phyloP scores from a whole-genome alignment of 2,888 invertebrate genomes.

The Autographa gamma region DNA sequence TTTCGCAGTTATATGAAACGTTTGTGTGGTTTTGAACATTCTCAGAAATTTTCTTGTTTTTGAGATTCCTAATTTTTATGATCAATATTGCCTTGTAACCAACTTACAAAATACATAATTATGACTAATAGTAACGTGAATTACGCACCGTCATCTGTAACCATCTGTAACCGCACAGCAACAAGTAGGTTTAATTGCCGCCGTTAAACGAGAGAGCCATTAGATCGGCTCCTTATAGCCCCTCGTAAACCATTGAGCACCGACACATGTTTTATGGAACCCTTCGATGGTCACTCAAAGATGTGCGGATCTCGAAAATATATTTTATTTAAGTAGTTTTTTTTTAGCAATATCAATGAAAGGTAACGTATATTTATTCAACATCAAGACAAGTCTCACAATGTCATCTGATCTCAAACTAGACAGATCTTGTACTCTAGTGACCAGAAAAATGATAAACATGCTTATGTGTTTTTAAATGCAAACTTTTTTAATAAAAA shows the following conservation, averaged over 20 bases:
- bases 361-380: too few relatives aligned
- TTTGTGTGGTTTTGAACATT: too few relatives aligned
- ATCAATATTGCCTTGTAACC: too few relatives aligned
- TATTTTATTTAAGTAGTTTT: neutral
- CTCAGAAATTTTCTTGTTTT: too few relatives aligned
- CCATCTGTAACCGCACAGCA: conserved; percentile 12
- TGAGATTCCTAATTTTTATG: too few relatives aligned
- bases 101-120: too few relatives aligned
- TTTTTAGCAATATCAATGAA: neutral
- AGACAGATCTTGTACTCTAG: too few relatives aligned
- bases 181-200: conserved; percentile 36
- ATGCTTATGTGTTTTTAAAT: too few relatives aligned
- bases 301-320: neutral
- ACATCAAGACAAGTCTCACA: neutral
- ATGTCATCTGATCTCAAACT: too few relatives aligned
- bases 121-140: neutral
- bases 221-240: conserved; percentile 29
- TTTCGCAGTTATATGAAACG: too few relatives aligned
- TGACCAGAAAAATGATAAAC: too few relatives aligned
- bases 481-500: too few relatives aligned
- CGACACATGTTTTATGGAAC: conserved; percentile 27
- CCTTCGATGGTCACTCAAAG: conserved; percentile 11
- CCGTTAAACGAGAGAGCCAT: conserved; percentile 37
- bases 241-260: conserved; percentile 42
- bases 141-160: neutral